Conservation (phyloP, 1,140 invertebrate species). For the Ostrea denselamellosa region DNA sequence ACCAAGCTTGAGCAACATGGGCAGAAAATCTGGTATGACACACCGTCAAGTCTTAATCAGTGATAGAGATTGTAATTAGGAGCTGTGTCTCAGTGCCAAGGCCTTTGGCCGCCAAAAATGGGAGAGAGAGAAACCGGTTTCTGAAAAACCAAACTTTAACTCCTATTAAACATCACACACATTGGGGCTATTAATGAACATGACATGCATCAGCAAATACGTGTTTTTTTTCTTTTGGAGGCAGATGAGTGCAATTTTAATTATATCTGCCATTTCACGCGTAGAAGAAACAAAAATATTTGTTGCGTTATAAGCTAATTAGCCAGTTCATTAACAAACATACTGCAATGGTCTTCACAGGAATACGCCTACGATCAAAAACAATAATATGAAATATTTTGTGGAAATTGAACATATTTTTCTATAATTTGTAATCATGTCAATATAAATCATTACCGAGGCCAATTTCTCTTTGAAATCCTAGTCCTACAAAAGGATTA, state of each 20-base stretch:
- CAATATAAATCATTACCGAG: not conserved
- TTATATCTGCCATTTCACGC: slow-evolving; percentile 8
- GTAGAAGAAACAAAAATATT: not conserved
- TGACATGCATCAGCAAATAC: slow-evolving; percentile 7
- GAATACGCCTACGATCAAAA: not conserved
- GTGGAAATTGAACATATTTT: not conserved
- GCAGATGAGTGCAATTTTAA: slow-evolving; percentile 18
- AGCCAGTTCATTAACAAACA: slow-evolving; percentile 19
- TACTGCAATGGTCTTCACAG: not conserved
- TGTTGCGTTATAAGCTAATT: slow-evolving; percentile 5
- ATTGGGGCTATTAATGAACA: slow-evolving; percentile 12
- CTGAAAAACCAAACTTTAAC: not conserved
- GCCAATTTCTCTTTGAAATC: not conserved
- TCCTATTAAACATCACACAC: not conserved
- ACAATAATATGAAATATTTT: not conserved
- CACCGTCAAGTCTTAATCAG: not conserved
- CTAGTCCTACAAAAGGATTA: too few relatives aligned
- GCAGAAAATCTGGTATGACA: slow-evolving; percentile 28
- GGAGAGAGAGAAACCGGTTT: slow-evolving; percentile 19
- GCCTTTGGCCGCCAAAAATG: not conserved
- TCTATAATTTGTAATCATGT: not conserved
- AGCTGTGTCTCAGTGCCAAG: not conserved
- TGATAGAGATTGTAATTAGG: slow-evolving; percentile 17
- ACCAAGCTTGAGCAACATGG: not conserved
- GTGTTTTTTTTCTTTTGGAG: not conserved